These are phyloP conservation scores for Brachyptera risi DNA, from an alignment of 2,888 invertebrate species.

Conservation along the genomic window DNA sequence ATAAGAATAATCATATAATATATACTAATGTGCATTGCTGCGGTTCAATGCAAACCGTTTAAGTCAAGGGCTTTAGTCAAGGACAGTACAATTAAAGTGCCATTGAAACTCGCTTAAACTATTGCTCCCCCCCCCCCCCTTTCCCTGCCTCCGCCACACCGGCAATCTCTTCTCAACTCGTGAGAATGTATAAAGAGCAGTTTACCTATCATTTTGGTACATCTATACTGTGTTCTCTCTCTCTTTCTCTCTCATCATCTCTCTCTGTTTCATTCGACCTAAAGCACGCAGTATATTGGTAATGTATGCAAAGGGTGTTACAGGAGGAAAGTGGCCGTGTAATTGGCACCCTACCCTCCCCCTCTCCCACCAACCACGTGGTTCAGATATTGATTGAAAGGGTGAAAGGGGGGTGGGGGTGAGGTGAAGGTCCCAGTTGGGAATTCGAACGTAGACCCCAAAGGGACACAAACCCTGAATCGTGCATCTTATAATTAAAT, in stretches of 20 bases:
- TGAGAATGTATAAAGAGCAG: neutral
- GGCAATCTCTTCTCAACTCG: neutral
- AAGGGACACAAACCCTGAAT: slow-evolving; percentile 14
- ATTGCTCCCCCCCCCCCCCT: too few relatives aligned
- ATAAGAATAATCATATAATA: too few relatives aligned
- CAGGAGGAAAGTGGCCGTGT: slow-evolving; percentile 52
- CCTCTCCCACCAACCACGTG: slow-evolving; percentile 35
- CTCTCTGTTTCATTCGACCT: neutral
- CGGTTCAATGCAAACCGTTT: slow-evolving; percentile 8
- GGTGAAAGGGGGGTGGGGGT: slow-evolving; percentile 25
- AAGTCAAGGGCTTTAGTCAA: neutral
- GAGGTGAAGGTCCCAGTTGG: slow-evolving; percentile 27
- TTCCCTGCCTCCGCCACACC: too few relatives aligned
- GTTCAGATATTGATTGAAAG: slow-evolving; percentile 50
- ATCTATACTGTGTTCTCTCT: neutral
- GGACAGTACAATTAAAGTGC: slow-evolving; percentile 6
- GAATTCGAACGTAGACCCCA: slow-evolving; percentile 4
- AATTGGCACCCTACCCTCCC: slow-evolving; percentile 47
- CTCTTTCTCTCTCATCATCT: neutral
- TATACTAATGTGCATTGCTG: neutral
- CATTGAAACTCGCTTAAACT: too few relatives aligned
- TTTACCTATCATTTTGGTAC: neutral
- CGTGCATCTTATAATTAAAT: too few relatives aligned
- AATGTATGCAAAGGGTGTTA: slow-evolving; percentile 53
- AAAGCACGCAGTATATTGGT: slow-evolving; percentile 35